Percentiles rank a stretch among this genome's conserved stretches.
These are phyloP conservation scores for Burhinus oedicnemus DNA, from an alignment of 2,113 vertebrate species.

Conservation along the genomic window DNA sequence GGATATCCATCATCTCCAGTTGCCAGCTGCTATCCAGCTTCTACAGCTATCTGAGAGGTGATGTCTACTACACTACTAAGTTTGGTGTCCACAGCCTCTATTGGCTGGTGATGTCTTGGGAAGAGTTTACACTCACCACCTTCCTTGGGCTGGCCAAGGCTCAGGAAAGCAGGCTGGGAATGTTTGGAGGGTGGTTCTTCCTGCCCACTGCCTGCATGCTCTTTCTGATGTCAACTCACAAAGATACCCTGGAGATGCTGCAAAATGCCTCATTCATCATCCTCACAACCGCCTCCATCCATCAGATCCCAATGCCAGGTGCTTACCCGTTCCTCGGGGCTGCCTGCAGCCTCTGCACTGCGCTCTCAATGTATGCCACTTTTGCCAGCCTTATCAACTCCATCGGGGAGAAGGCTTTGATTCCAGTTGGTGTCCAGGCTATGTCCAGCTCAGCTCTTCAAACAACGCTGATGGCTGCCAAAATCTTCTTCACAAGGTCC, in stretches of 20 bases:
- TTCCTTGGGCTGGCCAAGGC: neutral
- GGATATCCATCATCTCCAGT: slow-evolving; percentile 83
- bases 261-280: slow-evolving; percentile 83
- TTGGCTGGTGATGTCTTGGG: slow-evolving; percentile 88
- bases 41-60: slow-evolving; percentile 83
- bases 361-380: slow-evolving; percentile 79
- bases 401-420: slow-evolving; percentile 86
- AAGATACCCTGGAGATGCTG: slow-evolving; percentile 81
- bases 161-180: slow-evolving; percentile 62
- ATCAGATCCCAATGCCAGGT: slow-evolving; percentile 77
- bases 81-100: slow-evolving; percentile 82
- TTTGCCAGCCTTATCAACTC: slow-evolving; percentile 87
- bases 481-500: neutral
- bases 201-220: slow-evolving; percentile 77
- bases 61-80: slow-evolving; percentile 85
- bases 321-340: slow-evolving; percentile 83
- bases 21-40: slow-evolving; percentile 86
- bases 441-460: slow-evolving; percentile 73
- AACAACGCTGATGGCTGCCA: slow-evolving; percentile 6
- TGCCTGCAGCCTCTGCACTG: slow-evolving; percentile 77
- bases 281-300: slow-evolving; percentile 78
- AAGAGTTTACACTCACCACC: slow-evolving; percentile 79
- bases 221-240: slow-evolving; percentile 78
- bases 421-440: slow-evolving; percentile 80
- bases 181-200: slow-evolving; percentile 89